Conservation (phyloP, 2,797 vertebrate genomes). For the Fratercula arctica region DNA sequence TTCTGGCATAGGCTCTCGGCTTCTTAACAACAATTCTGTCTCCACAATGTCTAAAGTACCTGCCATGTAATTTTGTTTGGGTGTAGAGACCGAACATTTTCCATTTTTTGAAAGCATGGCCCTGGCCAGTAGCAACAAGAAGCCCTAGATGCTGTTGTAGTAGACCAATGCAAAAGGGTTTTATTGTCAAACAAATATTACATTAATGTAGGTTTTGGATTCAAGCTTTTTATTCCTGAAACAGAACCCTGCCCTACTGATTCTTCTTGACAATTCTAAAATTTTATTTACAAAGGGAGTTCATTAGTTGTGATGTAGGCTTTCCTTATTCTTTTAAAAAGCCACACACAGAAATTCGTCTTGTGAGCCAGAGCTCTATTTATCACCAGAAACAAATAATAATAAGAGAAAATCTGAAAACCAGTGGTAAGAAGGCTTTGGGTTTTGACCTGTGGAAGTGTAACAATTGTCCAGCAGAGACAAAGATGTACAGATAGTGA, state of each 20-base stretch:
- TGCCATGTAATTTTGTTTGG: neutral
- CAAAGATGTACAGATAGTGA: neutral
- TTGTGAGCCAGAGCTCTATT: neutral
- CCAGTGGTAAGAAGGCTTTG: neutral
- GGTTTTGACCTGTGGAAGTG: neutral
- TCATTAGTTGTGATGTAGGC: neutral
- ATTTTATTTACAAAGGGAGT: neutral
- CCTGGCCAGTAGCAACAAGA: neutral
- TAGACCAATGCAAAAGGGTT: neutral
- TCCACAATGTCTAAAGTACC: neutral
- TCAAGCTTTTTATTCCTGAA: neutral
- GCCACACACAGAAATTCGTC: neutral
- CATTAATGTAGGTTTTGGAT: neutral
- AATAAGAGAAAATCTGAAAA: neutral
- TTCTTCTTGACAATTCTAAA: neutral
- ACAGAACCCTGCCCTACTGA: neutral
- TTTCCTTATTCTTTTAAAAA: neutral
- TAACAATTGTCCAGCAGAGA: neutral
- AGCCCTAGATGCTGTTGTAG: neutral
- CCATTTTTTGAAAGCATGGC: neutral
- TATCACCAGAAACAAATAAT: neutral
- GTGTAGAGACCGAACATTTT: neutral
- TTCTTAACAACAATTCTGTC: neutral
- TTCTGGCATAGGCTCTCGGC: neutral
- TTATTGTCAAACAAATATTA: neutral